phyloP scores from a whole-genome alignment of 2,888 invertebrate species.

The Torymus aiolomorphi region DNA sequence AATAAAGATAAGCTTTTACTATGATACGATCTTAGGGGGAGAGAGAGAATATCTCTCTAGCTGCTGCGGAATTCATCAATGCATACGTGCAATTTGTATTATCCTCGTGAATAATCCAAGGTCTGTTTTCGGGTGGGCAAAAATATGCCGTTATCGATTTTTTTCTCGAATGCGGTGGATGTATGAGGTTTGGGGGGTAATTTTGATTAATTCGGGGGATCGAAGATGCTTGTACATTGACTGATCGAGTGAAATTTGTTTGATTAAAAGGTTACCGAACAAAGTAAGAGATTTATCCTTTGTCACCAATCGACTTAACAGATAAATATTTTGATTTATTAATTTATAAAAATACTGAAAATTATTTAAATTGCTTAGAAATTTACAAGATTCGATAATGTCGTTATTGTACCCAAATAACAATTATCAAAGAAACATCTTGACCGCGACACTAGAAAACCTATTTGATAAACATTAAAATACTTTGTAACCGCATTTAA shows the following conservation, averaged over 20 bases:
- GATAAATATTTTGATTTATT: not conserved
- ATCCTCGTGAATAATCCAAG: slow-evolving; percentile 38
- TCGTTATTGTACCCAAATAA: too few species aligned
- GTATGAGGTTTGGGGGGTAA: too few species aligned
- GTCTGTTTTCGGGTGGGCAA: slow-evolving; percentile 19
- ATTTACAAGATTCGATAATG: too few species aligned
- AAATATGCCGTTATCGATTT: slow-evolving; percentile 48
- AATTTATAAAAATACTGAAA: too few species aligned
- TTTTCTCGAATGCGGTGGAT: not conserved
- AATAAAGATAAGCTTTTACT: slow-evolving; percentile 58
- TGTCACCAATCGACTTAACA: too few species aligned
- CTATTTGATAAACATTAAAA: too few species aligned
- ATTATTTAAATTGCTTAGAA: too few species aligned
- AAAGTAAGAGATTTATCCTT: slow-evolving; percentile 1
- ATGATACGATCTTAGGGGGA: slow-evolving; percentile 42
- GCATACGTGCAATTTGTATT: slow-evolving; percentile 51
- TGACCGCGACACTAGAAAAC: too few species aligned
- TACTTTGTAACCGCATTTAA: too few species aligned
- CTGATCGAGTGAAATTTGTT: slow-evolving; percentile 7
- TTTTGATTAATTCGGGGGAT: slow-evolving; percentile 21
- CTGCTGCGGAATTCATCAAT: slow-evolving; percentile 53
- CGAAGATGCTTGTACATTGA: not conserved
- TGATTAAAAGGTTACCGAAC: slow-evolving; percentile 8
- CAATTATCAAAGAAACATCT: too few species aligned
- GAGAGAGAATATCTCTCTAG: not conserved